Evolutionary conservation across 2,888 invertebrate genomes (phyloP), one percentile per base, ranked within the genome.

Genomic region (Ethmia dodecea): DNA sequence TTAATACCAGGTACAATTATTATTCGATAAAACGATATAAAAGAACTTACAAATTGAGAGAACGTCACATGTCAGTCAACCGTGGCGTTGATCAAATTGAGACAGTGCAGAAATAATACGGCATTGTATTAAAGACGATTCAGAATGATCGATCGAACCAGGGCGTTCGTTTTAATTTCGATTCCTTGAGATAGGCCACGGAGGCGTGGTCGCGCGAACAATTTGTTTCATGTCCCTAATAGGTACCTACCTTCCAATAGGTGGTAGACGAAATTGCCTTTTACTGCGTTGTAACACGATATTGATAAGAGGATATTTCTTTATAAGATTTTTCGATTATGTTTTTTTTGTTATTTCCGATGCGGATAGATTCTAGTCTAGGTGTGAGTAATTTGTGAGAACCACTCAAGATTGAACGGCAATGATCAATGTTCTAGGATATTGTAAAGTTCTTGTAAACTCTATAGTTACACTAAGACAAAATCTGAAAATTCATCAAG

Each of bases 151-250:
- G 84, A 86, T 86, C 68, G 79, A 60, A 74, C 57, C 63, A 65
- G 78, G 76, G 79, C 76, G 84, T 79, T 73, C 75, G 68, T 84
- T 81, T 84, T 81, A 83, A 84, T 86, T 84, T 80, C 77, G 84
- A 83, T 81, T 76, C 66, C 60, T 47, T 60, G 69, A 75, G 77
- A 77, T 75, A 70, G 72, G 65, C 64, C 52, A 31, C 66, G 71
- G 61, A 76, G 84, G 84, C 80, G 84, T 83, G 84, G 84, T 70
- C 60, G 60, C 43, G 55, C 55, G 74, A 75, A 79, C 84, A 67
- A 86, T 86, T 86, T 84, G 80, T 84, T 84, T 77, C 74, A 71
- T 71, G 76, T 79, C 79, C 71, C 79, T 76, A 60, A 59, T 65
- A 58, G 66, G 59, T 62, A 49, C 47, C 6, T 26, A 26, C 11